Evolutionary conservation across 2,888 invertebrate genomes (phyloP).

Genomic region (Heliconius cydno): DNA sequence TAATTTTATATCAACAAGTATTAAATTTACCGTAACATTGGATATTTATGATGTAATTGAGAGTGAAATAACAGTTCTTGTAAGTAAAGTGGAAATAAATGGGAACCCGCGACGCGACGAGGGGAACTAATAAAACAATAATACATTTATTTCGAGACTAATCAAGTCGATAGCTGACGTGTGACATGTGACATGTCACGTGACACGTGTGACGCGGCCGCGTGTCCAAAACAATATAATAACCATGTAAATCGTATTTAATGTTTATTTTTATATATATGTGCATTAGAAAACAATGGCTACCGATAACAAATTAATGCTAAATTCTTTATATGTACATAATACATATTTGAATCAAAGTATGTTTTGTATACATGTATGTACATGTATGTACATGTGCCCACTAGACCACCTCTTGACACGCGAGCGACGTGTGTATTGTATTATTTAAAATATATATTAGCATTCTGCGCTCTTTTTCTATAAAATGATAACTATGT

Average conservation of each 20-base stretch:
- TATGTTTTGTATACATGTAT: too few species aligned
- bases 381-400: too few species aligned
- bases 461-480: too few species aligned
- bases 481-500: too few species aligned
- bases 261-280: background rate
- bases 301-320: background rate
- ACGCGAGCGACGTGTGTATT: too few species aligned
- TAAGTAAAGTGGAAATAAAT: background rate
- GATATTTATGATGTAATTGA: background rate
- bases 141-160: conserved; percentile 8
- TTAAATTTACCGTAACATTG: background rate
- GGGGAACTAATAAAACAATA: conserved; percentile 14
- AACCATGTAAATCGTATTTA: background rate
- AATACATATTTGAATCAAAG: too few species aligned
- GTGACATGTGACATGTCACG: background rate
- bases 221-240: background rate
- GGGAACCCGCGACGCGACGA: background rate
- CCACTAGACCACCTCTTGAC: too few species aligned
- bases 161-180: background rate
- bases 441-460: too few species aligned
- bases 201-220: background rate
- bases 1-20: background rate
- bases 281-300: background rate
- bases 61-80: background rate
- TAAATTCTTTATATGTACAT: too few species aligned